Conservation (phyloP, 2,797 vertebrate genomes). For the Sarcophilus harrisii region DNA sequence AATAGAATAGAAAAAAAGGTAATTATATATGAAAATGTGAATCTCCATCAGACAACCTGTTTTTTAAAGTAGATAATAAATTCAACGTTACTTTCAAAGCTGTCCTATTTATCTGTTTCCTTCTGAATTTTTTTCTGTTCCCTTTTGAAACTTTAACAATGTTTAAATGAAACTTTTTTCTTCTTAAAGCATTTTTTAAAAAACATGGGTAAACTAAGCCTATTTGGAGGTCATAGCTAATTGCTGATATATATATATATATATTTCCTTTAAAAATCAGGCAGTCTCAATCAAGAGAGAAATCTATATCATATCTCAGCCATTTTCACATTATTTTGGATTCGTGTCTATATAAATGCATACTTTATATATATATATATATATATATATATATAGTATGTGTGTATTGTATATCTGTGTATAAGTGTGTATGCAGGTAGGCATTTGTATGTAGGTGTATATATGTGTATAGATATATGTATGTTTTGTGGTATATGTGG, state of each 20-base stretch:
- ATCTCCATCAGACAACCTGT: background rate
- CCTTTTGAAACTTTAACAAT: background rate
- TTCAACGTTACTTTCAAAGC: background rate
- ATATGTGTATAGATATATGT: too few species aligned
- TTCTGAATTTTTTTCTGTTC: background rate
- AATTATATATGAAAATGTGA: background rate
- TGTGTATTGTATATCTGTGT: too few species aligned
- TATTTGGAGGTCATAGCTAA: background rate
- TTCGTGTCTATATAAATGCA: too few species aligned
- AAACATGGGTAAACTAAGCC: background rate
- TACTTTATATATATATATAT: too few species aligned
- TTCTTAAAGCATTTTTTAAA: background rate
- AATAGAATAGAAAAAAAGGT: background rate
- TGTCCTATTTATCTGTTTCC: background rate
- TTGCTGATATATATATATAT: background rate
- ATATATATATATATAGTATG: too few species aligned
- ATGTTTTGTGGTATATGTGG: too few species aligned
- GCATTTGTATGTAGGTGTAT: too few species aligned
- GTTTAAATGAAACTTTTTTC: background rate
- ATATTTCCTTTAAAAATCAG: constrained; percentile 31
- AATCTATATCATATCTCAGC: too few species aligned
- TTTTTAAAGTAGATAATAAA: background rate
- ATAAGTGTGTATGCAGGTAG: too few species aligned
- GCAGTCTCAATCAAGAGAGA: background rate
- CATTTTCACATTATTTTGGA: too few species aligned